Evolutionary conservation across 1,140 invertebrate species (phyloP).

Genomic region (Papilio aristodemus): DNA sequence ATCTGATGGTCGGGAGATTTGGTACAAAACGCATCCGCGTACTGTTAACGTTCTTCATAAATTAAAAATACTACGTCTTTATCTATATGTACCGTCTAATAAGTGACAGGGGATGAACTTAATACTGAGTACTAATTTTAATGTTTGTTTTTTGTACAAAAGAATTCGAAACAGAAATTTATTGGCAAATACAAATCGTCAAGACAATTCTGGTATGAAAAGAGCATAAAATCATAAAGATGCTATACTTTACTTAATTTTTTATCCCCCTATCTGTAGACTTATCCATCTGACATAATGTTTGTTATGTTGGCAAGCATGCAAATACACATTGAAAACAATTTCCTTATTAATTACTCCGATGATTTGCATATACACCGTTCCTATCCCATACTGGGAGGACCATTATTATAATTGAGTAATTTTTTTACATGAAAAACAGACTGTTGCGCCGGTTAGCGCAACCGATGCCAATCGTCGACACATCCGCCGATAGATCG

Average conservation of each 20-base stretch:
- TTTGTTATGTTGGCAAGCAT: constrained; percentile 53
- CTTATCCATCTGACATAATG: constrained; percentile 37
- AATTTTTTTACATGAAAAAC: constrained; percentile 72
- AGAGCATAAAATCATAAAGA: too few species aligned
- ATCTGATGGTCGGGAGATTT: not conserved
- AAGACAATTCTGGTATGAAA: too few species aligned
- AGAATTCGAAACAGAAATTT: too few species aligned
- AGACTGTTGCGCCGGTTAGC: constrained; percentile 63
- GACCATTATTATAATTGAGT: constrained; percentile 74
- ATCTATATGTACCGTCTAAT: constrained; percentile 19
- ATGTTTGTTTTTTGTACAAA: too few species aligned
- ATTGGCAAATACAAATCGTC: too few species aligned
- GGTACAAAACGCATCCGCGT: constrained; percentile 19
- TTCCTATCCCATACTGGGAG: constrained; percentile 71
- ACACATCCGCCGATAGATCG: constrained; percentile 72
- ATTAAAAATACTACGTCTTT: constrained; percentile 30
- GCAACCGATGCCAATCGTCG: constrained; percentile 60
- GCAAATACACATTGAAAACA: constrained; percentile 66
- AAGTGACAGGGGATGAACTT: too few species aligned
- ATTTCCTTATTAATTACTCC: constrained; percentile 74
- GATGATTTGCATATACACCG: constrained; percentile 72
- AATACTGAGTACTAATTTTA: too few species aligned
- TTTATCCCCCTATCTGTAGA: constrained; percentile 48
- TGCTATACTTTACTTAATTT: too few species aligned
- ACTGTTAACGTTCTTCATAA: constrained; percentile 35